These are phyloP conservation scores for Ellobium chinense DNA, from an alignment of 2,888 invertebrate species.

Conservation along the genomic window DNA sequence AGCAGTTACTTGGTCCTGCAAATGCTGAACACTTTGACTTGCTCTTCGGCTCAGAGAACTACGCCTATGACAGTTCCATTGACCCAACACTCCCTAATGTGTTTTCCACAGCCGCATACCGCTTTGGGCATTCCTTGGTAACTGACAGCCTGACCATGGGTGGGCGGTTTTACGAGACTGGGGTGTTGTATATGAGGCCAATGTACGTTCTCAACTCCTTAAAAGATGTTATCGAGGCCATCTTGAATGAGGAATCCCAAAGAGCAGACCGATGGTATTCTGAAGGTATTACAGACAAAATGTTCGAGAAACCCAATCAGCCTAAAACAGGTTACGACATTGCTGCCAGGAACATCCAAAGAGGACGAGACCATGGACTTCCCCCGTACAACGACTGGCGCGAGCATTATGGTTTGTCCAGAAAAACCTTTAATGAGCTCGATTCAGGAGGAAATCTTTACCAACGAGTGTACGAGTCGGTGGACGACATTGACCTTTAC, in stretches of 20 bases:
- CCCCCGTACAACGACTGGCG: slow-evolving; percentile 46
- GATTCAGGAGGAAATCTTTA: not conserved
- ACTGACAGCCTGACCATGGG: slow-evolving; percentile 40
- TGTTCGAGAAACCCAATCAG: slow-evolving; percentile 15
- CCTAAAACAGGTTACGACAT: slow-evolving; percentile 33
- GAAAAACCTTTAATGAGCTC: not conserved
- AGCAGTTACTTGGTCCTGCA: not conserved
- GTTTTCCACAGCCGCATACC: slow-evolving; percentile 50
- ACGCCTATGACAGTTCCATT: slow-evolving; percentile 35
- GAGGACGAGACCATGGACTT: slow-evolving; percentile 47
- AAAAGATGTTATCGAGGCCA: slow-evolving; percentile 37
- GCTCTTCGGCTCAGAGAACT: not conserved
- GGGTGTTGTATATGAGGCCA: slow-evolving; percentile 46
- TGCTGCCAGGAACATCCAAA: slow-evolving; percentile 39
- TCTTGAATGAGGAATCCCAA: slow-evolving; percentile 39
- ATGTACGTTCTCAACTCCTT: slow-evolving; percentile 41
- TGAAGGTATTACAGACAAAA: slow-evolving; percentile 15
- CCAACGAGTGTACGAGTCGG: slow-evolving; percentile 5
- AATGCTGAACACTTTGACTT: not conserved
- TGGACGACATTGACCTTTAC: slow-evolving; percentile 29
- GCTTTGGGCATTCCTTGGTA: slow-evolving; percentile 54
- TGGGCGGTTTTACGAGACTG: not conserved
- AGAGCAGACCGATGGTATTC: slow-evolving; percentile 41
- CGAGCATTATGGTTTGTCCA: slow-evolving; percentile 42
- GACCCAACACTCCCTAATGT: slow-evolving; percentile 50